Evolutionary conservation across 2,113 vertebrate species (phyloP), one percentile per base, ranked within the genome.

Genomic region (Sapajus apella): DNA sequence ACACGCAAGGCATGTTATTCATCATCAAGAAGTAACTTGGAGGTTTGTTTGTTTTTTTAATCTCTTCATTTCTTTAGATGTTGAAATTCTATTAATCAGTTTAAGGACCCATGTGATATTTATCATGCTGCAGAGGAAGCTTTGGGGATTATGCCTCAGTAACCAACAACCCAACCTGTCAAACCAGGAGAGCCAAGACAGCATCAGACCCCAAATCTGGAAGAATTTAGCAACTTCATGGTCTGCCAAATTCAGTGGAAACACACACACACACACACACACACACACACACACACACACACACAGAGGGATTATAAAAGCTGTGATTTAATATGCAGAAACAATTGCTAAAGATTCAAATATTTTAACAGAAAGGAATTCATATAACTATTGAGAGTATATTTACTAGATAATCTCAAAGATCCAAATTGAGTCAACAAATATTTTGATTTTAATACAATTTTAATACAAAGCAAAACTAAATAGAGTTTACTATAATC

Each of bases 371-470:
- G 56, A 80, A 64, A 43, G 35, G 64, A 58, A 43, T 23, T 11
- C 40, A 77, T 40, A 8, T 8, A 7, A 61, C 70, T 18, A 35
- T 40, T 82, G 27, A 56, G 56, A 47, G 13, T 40, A 2, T 56
- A 27, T 21, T 58, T 40, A 73, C 30, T 18, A 40, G 50, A 7
- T 70, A 52, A 58, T 30, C 91, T 61, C 13, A 25, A 68, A n/a
- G 70, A 64, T 30, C 70, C 20, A 79, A 45, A 55, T 61, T 77
- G 79, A 43, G 77, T 68, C 66, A 70, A 77, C 47, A 76, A 56
- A 75, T 32, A 47, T 82, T 88, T 94, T 58, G 47, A 40, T 40
- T 91, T 91, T 66, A 90, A 90, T 77, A 23, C 37, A 84, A 90
- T 80, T 72, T 86, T 87, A 91, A 11, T 76, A 23, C 37, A 76